phyloP scores from a whole-genome alignment of 2,888 invertebrate species.

The Caenorhabditis sp. region DNA sequence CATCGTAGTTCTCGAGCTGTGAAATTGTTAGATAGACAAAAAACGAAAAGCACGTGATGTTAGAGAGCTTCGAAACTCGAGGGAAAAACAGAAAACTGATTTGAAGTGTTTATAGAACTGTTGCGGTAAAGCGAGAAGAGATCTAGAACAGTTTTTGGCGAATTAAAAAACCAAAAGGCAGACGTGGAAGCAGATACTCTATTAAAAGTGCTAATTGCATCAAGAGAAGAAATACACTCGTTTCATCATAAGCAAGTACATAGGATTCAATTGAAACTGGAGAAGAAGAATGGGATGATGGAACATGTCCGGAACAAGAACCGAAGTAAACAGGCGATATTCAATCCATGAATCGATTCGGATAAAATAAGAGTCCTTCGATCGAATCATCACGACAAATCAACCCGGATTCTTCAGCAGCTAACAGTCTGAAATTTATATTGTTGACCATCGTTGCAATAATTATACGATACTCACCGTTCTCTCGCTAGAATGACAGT shows the following conservation, averaged over 20 bases:
- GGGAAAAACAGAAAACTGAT: not conserved
- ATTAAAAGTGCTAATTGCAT: slow-evolving; percentile 37
- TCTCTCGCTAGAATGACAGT: slow-evolving; percentile 94
- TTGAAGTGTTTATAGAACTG: slow-evolving; percentile 10
- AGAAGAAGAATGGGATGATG: slow-evolving; percentile 5
- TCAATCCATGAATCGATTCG: slow-evolving; percentile 88
- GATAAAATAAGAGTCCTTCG: slow-evolving; percentile 95
- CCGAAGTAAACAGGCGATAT: not conserved
- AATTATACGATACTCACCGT: slow-evolving; percentile 83
- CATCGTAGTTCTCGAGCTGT: not conserved
- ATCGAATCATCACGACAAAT: slow-evolving; percentile 96
- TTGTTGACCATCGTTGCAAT: not conserved
- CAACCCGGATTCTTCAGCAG: slow-evolving; percentile 91
- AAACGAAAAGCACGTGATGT: slow-evolving; percentile 13
- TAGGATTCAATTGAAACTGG: slow-evolving; percentile 1
- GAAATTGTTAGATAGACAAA: slow-evolving; percentile 8
- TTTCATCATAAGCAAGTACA: slow-evolving; percentile 59
- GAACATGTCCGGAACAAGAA: too few species aligned
- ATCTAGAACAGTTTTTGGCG: slow-evolving; percentile 35
- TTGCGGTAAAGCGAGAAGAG: slow-evolving; percentile 20
- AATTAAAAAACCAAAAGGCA: slow-evolving; percentile 11
- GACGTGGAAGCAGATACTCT: not conserved
- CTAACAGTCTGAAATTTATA: slow-evolving; percentile 87
- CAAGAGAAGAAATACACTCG: slow-evolving; percentile 47
- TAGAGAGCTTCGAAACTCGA: not conserved